Conservation (phyloP, 1,140 invertebrate species). For the Magallana angulata region DNA sequence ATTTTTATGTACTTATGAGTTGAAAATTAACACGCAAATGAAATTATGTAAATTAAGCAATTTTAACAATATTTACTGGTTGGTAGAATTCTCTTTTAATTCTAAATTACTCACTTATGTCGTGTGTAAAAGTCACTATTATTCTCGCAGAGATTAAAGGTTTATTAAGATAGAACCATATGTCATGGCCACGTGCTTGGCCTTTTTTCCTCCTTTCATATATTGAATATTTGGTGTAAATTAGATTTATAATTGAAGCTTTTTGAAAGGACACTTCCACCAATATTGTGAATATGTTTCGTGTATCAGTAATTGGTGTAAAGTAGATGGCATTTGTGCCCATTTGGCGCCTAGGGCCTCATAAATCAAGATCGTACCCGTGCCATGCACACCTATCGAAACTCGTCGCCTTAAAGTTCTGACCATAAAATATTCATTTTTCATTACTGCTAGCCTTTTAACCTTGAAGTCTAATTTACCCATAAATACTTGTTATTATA, state of each 20-base stretch:
- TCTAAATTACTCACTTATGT: background rate
- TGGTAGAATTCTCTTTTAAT: background rate
- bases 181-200: background rate
- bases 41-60: background rate
- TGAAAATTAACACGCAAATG: background rate
- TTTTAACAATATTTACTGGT: background rate
- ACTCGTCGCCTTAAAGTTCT: background rate
- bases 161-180: conserved; percentile 2
- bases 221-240: background rate
- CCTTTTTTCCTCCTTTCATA: background rate
- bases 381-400: background rate
- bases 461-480: conserved; percentile 30
- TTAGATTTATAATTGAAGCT: conserved; percentile 3
- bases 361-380: background rate
- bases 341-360: conserved; percentile 16
- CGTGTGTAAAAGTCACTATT: background rate
- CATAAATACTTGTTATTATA: conserved; percentile 26
- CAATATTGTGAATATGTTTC: background rate
- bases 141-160: background rate
- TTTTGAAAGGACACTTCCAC: background rate
- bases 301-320: conserved; percentile 17
- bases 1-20: background rate
- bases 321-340: conserved; percentile 30
- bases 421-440: background rate
- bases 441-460: conserved; percentile 12